Conservation (phyloP, 2,888 invertebrate genomes). For the Lepidocyrtinus sp. region DNA sequence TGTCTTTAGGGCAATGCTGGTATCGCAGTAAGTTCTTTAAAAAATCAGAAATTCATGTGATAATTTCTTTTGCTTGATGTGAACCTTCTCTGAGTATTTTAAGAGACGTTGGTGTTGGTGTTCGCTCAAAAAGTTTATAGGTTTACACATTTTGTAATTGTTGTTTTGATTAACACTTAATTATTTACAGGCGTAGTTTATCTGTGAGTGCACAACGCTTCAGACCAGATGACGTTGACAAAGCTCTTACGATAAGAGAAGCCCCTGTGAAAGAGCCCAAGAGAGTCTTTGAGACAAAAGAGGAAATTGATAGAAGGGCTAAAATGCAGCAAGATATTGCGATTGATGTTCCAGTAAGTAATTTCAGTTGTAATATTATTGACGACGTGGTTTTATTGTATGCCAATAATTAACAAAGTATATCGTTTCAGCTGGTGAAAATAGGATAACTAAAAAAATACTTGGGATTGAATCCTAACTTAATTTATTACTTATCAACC, state of each 20-base stretch:
- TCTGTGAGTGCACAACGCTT: conserved; percentile 44
- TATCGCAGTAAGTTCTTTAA: conserved; percentile 58
- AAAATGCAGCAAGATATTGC: conserved; percentile 76
- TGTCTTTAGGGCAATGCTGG: conserved; percentile 45
- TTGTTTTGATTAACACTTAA: background rate
- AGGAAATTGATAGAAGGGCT: conserved; percentile 74
- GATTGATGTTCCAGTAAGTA: conserved; percentile 75
- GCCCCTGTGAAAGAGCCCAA: conserved; percentile 72
- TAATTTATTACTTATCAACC: conserved; percentile 10
- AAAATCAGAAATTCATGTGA: background rate
- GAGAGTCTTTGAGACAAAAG: conserved; percentile 74
- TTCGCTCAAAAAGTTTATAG: conserved; percentile 25
- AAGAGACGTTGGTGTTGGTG: conserved; percentile 20
- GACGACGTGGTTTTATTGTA: no score
- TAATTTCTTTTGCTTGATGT: conserved; percentile 7
- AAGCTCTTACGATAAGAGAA: conserved; percentile 48
- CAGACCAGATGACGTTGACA: conserved; percentile 48
- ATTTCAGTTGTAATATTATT: no score
- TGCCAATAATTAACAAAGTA: no score
- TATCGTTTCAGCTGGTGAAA: no score
- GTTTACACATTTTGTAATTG: background rate
- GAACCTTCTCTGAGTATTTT: conserved; percentile 13
- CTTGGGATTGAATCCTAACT: background rate
- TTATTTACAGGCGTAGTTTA: conserved; percentile 43
- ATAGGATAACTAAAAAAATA: no score